phyloP scores from a whole-genome alignment of 2,113 vertebrate genomes.

The Myotis yumanensis region DNA sequence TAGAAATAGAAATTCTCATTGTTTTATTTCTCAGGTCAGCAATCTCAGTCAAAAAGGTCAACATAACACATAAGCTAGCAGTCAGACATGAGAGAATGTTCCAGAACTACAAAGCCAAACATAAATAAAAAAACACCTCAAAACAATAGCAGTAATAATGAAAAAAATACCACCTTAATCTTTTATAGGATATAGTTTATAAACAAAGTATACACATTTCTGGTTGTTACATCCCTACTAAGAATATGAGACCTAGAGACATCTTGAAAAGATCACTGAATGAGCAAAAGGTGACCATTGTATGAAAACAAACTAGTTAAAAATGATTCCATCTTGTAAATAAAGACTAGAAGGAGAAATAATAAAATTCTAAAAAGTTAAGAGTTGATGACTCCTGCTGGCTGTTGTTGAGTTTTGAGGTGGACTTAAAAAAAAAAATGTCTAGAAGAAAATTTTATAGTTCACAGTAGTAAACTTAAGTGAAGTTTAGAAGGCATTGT shows the following conservation, averaged over 20 bases:
- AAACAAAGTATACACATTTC: neutral
- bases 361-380: conserved; percentile 20
- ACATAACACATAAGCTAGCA: neutral
- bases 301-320: neutral
- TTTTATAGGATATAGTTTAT: neutral
- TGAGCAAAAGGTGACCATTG: neutral
- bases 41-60: neutral
- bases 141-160: neutral
- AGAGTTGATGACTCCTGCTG: neutral
- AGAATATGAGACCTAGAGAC: neutral
- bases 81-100: neutral
- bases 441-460: neutral
- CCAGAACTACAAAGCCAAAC: neutral
- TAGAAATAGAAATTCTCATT: neutral
- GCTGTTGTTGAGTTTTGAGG: neutral
- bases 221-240: neutral
- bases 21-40: neutral
- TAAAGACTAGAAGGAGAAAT: neutral
- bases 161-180: neutral
- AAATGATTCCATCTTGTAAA: neutral
- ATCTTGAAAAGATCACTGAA: neutral
- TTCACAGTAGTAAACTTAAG: neutral
- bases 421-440: neutral
- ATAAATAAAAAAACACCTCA: neutral
- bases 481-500: neutral